Evolutionary conservation across 2,888 invertebrate genomes (phyloP).

Genomic region (Synergus gifuensis): DNA sequence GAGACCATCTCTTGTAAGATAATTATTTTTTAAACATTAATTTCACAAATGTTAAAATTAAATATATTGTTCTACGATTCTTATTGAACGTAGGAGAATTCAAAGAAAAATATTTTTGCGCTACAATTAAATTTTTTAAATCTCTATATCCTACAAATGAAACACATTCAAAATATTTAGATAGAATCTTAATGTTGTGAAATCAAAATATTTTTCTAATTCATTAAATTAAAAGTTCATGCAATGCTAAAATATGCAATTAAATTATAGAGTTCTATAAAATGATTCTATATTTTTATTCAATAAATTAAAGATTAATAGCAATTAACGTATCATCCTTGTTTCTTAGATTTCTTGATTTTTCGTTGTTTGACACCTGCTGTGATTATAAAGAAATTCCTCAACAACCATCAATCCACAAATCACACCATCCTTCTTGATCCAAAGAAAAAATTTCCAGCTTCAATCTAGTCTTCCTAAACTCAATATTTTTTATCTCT

Average conservation of each 20-base stretch:
- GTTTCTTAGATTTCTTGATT: slow-evolving; percentile 9
- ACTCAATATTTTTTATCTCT: background rate
- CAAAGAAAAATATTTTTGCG: background rate
- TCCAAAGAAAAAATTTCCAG: background rate
- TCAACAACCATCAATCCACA: background rate
- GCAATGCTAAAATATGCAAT: background rate
- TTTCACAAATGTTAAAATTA: background rate
- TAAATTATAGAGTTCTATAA: background rate
- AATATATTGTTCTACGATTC: background rate
- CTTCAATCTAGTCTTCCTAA: background rate
- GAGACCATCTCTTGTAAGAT: background rate
- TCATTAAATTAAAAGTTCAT: background rate
- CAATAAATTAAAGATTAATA: background rate
- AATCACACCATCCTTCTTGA: slow-evolving; percentile 5
- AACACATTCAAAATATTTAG: background rate
- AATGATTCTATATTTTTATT: background rate
- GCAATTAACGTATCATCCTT: background rate
- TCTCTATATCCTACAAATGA: background rate
- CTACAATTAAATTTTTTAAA: background rate
- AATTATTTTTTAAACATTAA: background rate
- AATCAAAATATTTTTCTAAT: background rate
- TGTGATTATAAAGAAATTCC: background rate
- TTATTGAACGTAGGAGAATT: too few relatives aligned
- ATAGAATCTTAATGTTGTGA: background rate
- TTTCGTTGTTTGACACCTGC: slow-evolving; percentile 14